Evolutionary conservation across 2,797 vertebrate species (phyloP).

Genomic region (Fundulus diaphanus): DNA sequence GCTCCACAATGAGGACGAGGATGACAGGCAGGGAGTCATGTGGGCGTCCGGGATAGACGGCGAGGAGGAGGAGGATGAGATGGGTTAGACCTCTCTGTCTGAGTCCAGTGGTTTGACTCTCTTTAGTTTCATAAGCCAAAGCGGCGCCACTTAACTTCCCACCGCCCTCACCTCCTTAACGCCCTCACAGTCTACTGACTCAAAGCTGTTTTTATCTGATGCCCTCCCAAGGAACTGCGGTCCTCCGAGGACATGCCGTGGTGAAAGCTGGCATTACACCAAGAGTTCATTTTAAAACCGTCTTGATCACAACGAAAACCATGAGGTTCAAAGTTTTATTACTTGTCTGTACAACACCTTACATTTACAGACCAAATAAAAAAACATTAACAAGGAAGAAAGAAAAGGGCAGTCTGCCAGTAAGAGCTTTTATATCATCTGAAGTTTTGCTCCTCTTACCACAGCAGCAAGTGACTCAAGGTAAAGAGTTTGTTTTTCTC

Average conservation of each 20-base stretch:
- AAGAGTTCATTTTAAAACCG: background rate
- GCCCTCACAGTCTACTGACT: slow-evolving; percentile 11
- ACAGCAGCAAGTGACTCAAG: slow-evolving; percentile 49
- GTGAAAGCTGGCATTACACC: slow-evolving; percentile 59
- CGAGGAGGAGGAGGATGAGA: slow-evolving; percentile 43
- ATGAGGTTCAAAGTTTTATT: slow-evolving; percentile 74
- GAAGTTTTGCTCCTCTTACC: slow-evolving; percentile 38
- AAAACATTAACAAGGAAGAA: slow-evolving; percentile 65
- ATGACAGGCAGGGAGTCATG: slow-evolving; percentile 58
- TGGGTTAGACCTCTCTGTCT: slow-evolving; percentile 24
- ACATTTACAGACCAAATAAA: slow-evolving; percentile 72
- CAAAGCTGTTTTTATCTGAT: slow-evolving; percentile 10
- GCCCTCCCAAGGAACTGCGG: slow-evolving; percentile 10
- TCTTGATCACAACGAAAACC: slow-evolving; percentile 6
- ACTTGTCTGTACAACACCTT: slow-evolving; percentile 73
- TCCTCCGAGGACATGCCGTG: slow-evolving; percentile 71
- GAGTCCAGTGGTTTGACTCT: slow-evolving; percentile 29
- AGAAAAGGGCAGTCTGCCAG: slow-evolving; percentile 57
- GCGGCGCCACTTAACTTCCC: slow-evolving; percentile 7
- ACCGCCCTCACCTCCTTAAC: background rate
- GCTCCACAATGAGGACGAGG: slow-evolving; percentile 61
- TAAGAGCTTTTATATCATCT: slow-evolving; percentile 39
- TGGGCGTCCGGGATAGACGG: slow-evolving; percentile 54
- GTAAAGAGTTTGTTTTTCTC: slow-evolving; percentile 32
- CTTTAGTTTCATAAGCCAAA: slow-evolving; percentile 12